Evolutionary conservation across 2,113 vertebrate genomes (phyloP).

Genomic region (Ardeotis arabs): DNA sequence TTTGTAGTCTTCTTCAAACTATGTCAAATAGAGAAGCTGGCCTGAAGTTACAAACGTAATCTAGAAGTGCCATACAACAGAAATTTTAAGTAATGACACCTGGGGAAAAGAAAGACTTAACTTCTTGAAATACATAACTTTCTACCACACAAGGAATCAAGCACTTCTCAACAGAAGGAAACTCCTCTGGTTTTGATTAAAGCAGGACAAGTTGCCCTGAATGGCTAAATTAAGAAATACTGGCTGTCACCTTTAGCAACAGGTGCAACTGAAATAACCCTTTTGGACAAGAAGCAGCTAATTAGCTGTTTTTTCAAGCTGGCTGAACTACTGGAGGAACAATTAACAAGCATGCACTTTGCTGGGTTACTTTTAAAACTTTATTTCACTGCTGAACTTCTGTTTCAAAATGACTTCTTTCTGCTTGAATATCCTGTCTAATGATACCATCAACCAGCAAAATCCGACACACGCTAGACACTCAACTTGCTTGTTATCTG

Average conservation of each 20-base stretch:
- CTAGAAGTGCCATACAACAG: not conserved
- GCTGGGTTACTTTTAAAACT: not conserved
- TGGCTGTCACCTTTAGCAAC: not conserved
- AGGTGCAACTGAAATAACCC: not conserved
- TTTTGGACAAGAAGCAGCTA: not conserved
- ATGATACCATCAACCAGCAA: not conserved
- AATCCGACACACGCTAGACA: not conserved
- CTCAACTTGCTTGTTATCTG: rapidly evolving
- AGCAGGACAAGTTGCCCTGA: not conserved
- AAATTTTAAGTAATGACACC: not conserved
- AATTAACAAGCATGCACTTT: not conserved
- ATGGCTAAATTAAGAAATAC: not conserved
- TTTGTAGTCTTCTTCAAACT: not conserved
- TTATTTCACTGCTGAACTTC: not conserved
- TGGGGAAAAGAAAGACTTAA: not conserved
- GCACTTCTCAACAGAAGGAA: not conserved
- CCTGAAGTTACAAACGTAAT: not conserved
- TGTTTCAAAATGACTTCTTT: not conserved
- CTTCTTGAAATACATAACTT: not conserved
- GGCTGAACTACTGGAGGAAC: not conserved
- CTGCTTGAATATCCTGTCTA: not conserved
- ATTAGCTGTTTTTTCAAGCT: not conserved
- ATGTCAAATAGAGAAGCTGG: not conserved
- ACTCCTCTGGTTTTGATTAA: not conserved
- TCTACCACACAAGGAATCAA: not conserved